Evolutionary conservation across 1,140 invertebrate species (phyloP).

Genomic region (Chlorops oryzae): DNA sequence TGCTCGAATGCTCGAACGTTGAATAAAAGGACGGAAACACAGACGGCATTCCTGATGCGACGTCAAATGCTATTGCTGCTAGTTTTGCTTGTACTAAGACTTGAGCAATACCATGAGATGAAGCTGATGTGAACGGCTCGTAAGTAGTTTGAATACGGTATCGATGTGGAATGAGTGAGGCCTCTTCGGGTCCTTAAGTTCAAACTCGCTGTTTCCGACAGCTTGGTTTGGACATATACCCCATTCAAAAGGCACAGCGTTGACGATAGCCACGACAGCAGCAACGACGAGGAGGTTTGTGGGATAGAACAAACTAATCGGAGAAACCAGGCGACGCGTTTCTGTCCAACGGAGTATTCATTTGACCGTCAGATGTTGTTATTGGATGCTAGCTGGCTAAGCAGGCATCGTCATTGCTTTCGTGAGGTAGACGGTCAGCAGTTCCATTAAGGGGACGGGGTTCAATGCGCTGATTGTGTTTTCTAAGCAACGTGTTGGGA

Average conservation of each 20-base stretch:
- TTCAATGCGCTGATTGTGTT: constrained; percentile 11
- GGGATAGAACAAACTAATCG: no score
- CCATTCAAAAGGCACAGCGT: constrained; percentile 30
- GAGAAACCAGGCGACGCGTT: constrained; percentile 9
- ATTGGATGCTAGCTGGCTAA: constrained; percentile 13
- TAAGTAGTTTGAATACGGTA: constrained; percentile 15
- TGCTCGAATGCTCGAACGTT: no score
- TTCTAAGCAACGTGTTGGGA: background rate
- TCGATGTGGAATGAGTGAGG: constrained; percentile 19
- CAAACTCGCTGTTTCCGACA: constrained; percentile 36
- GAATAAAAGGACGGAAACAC: background rate
- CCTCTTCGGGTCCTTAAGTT: constrained; percentile 20
- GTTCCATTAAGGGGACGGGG: no score
- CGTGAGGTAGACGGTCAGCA: no score
- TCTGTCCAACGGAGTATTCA: constrained; percentile 33
- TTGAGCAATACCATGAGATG: no score
- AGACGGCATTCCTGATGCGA: constrained; percentile 44
- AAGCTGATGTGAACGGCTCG: constrained; percentile 4
- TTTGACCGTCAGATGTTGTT: constrained; percentile 29
- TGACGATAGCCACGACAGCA: no score
- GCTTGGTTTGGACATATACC: constrained; percentile 40
- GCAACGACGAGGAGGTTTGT: no score
- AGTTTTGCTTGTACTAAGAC: no score
- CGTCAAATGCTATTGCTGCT: constrained; percentile 32
- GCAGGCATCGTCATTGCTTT: no score